Base-by-base conservation (phyloP, 1,140 invertebrate genomes). In the Trichoplusia ni region DNA sequence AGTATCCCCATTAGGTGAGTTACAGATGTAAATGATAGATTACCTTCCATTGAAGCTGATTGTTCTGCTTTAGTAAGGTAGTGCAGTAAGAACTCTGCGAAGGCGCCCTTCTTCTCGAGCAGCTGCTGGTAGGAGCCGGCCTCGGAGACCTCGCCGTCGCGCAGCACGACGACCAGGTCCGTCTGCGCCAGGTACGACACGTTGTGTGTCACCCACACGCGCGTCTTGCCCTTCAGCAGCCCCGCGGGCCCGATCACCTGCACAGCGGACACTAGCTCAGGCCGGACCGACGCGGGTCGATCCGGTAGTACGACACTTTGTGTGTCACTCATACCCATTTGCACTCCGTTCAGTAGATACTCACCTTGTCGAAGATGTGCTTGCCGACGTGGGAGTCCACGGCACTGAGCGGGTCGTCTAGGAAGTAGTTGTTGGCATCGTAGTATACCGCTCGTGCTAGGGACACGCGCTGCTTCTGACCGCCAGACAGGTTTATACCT, bases 401-500 rank as follows among this genome's bases (percentile, higher is more conserved):
- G 5, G 98, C 98, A 79, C 97, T 98, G 9, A 99, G 92, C 1
- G 98, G 98, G 93, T 99, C 98, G 84, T 99, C 98, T 68, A 99
- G 90, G 71, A 97, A 94, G 86, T 98, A 98, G 38, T 98, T 92
- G 79, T 99, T 97, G 1, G 95, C 93, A 84, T 98, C 93, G 71
- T 93, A 94, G 82, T 99, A 99, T 11, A 99, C 96, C 23, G 98
- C 98, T 77, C 98, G 92, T 0, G 98, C 98, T 37, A 99, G 91
- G 65, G 96, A 97, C 9, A 99, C 96, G 74, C 99, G 92, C 86
- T 99, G 98, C 82, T 99, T 99, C 83, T 99, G 99, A 19, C 99
- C 99, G 44, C 99, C 99, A 54, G 97, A 98, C 54, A 99, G 91
- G 91, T 99, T 99, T 68, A 99, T 98, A 46, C 96, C 96, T 91